Evolutionary conservation across 2,888 invertebrate genomes (phyloP).

Genomic region (Gymnosoma rotundatum): DNA sequence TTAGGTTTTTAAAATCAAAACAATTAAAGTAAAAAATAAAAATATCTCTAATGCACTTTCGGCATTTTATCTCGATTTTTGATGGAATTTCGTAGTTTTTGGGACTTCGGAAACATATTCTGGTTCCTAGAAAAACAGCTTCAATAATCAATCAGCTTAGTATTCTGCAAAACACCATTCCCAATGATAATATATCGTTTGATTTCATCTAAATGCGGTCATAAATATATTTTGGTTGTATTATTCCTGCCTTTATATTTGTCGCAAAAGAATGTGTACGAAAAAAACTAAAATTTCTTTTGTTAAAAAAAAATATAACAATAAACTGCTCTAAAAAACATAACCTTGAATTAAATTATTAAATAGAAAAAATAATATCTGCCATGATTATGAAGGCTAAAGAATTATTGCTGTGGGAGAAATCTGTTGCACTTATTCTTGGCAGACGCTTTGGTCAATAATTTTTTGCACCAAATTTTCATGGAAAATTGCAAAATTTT

Average conservation of each 20-base stretch:
- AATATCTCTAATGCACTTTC: too few species aligned
- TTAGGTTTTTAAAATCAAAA: too few species aligned
- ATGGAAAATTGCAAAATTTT: slow-evolving; percentile 19
- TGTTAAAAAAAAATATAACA: not conserved
- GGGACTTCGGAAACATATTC: too few species aligned
- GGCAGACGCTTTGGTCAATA: not conserved
- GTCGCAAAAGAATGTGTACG: not conserved
- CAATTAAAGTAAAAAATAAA: too few species aligned
- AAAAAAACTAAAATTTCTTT: not conserved
- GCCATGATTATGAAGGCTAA: slow-evolving; percentile 34
- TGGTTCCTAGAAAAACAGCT: too few species aligned
- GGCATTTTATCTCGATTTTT: too few species aligned
- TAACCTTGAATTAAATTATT: slow-evolving; percentile 33
- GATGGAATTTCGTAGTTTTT: too few species aligned
- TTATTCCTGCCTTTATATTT: not conserved
- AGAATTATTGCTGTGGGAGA: not conserved
- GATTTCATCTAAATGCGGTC: not conserved
- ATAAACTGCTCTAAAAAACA: slow-evolving; percentile 17
- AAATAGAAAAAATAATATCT: slow-evolving; percentile 27
- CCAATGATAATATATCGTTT: not conserved
- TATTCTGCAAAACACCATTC: too few species aligned
- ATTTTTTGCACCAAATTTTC: slow-evolving; percentile 45
- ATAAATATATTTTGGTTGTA: not conserved
- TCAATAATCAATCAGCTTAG: too few species aligned
- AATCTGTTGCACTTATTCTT: not conserved